These are phyloP conservation scores for Callosobruchus maculatus DNA, from an alignment of 2,888 invertebrate species.

Conservation along the genomic window DNA sequence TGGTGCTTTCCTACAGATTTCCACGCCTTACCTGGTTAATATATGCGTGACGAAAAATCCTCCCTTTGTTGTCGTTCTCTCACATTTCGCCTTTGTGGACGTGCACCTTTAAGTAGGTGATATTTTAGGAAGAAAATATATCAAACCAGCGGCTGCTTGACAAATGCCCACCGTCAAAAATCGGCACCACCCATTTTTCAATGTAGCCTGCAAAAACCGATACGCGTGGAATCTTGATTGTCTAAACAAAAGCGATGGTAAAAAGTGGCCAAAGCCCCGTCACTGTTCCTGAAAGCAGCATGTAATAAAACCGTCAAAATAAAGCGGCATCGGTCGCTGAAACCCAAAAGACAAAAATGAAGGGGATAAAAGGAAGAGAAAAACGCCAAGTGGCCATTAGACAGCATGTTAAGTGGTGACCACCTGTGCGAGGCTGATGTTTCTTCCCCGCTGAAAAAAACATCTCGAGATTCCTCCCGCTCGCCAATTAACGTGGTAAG, in stretches of 20 bases:
- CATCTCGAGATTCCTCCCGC: slow-evolving; percentile 24
- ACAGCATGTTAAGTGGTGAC: slow-evolving; percentile 28
- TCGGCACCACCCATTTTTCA: background rate
- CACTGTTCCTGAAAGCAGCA: slow-evolving; percentile 6
- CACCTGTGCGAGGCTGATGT: slow-evolving; percentile 24
- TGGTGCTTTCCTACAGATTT: too few relatives aligned
- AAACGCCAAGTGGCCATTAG: slow-evolving; percentile 27
- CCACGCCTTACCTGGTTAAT: too few relatives aligned
- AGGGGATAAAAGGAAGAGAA: slow-evolving; percentile 13
- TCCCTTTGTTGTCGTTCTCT: too few relatives aligned
- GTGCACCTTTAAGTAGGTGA: too few relatives aligned
- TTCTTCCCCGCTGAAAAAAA: slow-evolving; percentile 18
- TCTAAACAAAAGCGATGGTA: background rate
- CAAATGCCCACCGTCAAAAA: background rate
- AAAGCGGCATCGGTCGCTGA: slow-evolving; percentile 14
- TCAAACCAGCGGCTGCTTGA: background rate
- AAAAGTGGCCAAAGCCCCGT: background rate
- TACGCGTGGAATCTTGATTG: background rate
- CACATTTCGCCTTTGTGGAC: too few relatives aligned
- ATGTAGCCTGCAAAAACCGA: background rate
- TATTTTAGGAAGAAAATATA: background rate
- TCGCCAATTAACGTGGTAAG: slow-evolving; percentile 30
- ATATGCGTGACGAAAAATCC: too few relatives aligned
- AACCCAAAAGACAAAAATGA: background rate
- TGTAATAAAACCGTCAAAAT: slow-evolving; percentile 34